Evolutionary conservation across 2,888 invertebrate genomes (phyloP).

Genomic region (Phoronis australis): DNA sequence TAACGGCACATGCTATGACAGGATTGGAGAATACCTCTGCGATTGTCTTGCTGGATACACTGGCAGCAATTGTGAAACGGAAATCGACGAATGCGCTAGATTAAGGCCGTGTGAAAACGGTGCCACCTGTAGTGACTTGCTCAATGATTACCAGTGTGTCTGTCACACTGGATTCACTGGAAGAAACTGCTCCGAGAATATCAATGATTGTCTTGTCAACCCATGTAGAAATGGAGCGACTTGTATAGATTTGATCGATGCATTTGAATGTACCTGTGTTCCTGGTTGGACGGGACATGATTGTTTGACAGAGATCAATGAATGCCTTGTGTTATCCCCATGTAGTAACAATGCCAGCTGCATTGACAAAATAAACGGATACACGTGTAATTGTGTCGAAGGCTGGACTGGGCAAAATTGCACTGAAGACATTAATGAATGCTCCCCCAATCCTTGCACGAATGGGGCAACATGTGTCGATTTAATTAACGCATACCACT

Average conservation of each 20-base stretch:
- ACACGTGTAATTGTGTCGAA: conserved; percentile 20
- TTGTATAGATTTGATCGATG: conserved; percentile 59
- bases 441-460: conserved; percentile 19
- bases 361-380: conserved; percentile 17
- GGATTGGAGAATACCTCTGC: conserved; percentile 21
- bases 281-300: conserved; percentile 8
- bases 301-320: conserved; percentile 7
- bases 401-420: conserved; percentile 19
- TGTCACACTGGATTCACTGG: conserved; percentile 32
- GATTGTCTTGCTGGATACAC: conserved; percentile 27
- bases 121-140: conserved; percentile 22
- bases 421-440: conserved; percentile 15
- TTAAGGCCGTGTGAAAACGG: conserved; percentile 51
- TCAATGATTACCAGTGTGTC: conserved; percentile 17
- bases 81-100: conserved; percentile 25
- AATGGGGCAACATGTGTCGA: conserved; percentile 70
- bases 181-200: conserved; percentile 56
- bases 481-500: conserved; percentile 18
- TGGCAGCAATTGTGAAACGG: conserved; percentile 29
- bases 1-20: conserved; percentile 23
- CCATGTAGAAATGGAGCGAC: conserved; percentile 93
- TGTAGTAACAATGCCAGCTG: conserved; percentile 88
- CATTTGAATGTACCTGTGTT: conserved; percentile 27
- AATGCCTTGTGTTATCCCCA: conserved; percentile 84
- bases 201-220: conserved; percentile 92